A percentile compares a stretch with the other conserved stretches of the same genome.
These are phyloP conservation scores for Holothuria glaberrima DNA, from an alignment of 35 echinoderm and acorn worm species.

Conservation along the genomic window DNA sequence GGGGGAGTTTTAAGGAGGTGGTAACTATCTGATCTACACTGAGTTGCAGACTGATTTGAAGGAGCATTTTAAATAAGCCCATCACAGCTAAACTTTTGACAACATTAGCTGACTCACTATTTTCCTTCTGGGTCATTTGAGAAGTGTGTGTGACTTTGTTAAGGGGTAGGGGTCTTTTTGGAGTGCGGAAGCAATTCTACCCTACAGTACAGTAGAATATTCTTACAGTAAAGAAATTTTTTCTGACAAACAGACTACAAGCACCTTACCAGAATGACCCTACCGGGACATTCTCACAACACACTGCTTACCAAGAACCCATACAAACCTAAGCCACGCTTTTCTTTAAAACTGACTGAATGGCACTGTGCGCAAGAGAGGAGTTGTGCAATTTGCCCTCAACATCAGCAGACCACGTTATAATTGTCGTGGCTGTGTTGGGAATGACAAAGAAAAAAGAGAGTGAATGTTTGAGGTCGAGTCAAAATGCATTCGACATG, in stretches of 20 bases:
- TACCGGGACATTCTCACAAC: constrained; percentile 18
- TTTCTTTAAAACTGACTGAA: constrained; percentile 33
- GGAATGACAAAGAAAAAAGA: constrained; percentile 69
- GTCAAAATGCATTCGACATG: background rate
- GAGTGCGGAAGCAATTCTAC: too few species aligned
- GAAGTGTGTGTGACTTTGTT: too few species aligned
- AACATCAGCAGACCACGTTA: constrained; percentile 57
- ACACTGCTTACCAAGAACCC: constrained; percentile 42
- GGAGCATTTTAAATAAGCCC: too few species aligned
- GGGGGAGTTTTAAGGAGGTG: too few species aligned
- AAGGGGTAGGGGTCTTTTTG: too few species aligned
- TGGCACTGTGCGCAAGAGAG: constrained; percentile 35
- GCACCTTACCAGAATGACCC: constrained; percentile 39
- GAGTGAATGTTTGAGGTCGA: constrained; percentile 21
- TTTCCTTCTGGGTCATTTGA: too few species aligned
- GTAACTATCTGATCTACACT: too few species aligned
- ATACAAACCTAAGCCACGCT: constrained; percentile 38
- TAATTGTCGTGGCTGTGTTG: constrained; percentile 73
- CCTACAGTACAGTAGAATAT: too few species aligned
- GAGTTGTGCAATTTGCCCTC: constrained; percentile 17
- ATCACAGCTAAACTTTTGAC: too few species aligned
- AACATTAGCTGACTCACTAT: too few species aligned
- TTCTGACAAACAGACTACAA: constrained; percentile 1
- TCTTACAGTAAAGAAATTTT: too few species aligned
- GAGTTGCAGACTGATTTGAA: too few species aligned